phyloP scores from a whole-genome alignment of 2,797 vertebrate genomes.

The Rhyacichthys aspro region DNA sequence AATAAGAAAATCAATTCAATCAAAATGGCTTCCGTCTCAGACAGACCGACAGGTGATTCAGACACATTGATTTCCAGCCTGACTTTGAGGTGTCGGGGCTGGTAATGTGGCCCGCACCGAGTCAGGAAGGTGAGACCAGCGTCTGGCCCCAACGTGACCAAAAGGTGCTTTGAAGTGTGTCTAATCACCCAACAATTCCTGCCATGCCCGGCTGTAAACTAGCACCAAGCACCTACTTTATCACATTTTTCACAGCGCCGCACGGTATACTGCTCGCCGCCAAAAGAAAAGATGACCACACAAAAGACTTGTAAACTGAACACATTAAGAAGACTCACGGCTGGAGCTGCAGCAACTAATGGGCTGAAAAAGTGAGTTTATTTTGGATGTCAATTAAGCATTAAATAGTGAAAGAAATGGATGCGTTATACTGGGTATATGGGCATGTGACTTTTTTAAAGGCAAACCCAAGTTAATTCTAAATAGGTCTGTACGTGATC shows the following conservation, averaged over 20 bases:
- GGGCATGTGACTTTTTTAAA: too few relatives aligned
- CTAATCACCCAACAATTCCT: constrained; percentile 57
- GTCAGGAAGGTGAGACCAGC: constrained; percentile 51
- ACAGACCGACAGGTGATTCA: constrained; percentile 32
- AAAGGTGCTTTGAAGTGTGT: constrained; percentile 79
- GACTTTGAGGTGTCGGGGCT: constrained; percentile 60
- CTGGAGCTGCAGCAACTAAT: constrained; percentile 5
- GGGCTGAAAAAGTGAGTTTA: constrained; percentile 4
- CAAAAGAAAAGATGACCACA: constrained; percentile 59
- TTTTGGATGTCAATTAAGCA: constrained; percentile 6
- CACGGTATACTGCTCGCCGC: constrained; percentile 51
- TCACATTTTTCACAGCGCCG: constrained; percentile 53
- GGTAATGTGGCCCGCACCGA: constrained; percentile 64
- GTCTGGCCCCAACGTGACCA: constrained; percentile 74
- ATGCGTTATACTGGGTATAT: too few relatives aligned
- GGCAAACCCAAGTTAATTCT: too few relatives aligned
- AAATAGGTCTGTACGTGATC: background rate
- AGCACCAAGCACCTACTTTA: constrained; percentile 54
- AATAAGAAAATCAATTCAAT: constrained; percentile 34
- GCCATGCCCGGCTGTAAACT: constrained; percentile 63
- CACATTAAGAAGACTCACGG: constrained; percentile 12
- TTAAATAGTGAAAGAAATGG: background rate
- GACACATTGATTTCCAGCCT: constrained; percentile 52
- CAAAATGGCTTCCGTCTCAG: constrained; percentile 15
- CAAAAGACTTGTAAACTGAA: constrained; percentile 53